Evolutionary conservation across 2,113 vertebrate species (phyloP).

Genomic region (Microtus pennsylvanicus): DNA sequence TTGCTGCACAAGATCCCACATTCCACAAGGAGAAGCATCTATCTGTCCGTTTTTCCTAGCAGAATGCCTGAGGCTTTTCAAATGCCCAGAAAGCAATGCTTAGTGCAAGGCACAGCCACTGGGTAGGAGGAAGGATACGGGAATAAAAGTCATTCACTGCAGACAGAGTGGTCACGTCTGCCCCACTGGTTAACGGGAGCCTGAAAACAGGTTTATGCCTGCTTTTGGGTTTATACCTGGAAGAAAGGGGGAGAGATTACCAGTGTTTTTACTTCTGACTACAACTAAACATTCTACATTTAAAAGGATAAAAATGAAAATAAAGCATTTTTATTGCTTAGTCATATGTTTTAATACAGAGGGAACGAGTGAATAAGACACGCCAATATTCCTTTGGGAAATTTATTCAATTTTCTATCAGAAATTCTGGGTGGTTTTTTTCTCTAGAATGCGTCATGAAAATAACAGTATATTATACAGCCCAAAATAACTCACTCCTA

Average conservation of each 20-base stretch:
- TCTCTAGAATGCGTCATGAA: neutral
- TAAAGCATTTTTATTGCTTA: neutral
- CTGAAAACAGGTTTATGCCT: conserved; percentile 82
- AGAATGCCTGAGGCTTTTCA: rapidly evolving
- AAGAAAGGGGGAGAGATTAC: neutral
- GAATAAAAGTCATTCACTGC: conserved; percentile 93
- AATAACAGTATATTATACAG: neutral
- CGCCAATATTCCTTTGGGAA: neutral
- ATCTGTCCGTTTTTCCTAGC: rapidly evolving
- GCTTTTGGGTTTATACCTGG: conserved; percentile 90
- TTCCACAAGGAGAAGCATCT: too few species aligned
- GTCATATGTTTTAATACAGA: neutral
- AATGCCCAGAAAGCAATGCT: neutral
- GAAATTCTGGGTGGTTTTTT: neutral
- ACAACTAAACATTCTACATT: neutral
- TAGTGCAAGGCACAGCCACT: rapidly evolving
- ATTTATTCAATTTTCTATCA: neutral
- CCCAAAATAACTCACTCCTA: neutral
- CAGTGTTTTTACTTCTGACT: neutral
- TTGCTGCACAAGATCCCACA: rapidly evolving
- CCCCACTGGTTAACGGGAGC: conserved; percentile 81
- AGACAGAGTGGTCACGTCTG: conserved; percentile 90
- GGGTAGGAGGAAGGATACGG: conserved; percentile 89
- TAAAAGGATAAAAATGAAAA: neutral
- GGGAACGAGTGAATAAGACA: neutral